These are phyloP conservation scores for Lacanobia oleracea DNA, from an alignment of 2,888 invertebrate genomes.

Conservation along the genomic window DNA sequence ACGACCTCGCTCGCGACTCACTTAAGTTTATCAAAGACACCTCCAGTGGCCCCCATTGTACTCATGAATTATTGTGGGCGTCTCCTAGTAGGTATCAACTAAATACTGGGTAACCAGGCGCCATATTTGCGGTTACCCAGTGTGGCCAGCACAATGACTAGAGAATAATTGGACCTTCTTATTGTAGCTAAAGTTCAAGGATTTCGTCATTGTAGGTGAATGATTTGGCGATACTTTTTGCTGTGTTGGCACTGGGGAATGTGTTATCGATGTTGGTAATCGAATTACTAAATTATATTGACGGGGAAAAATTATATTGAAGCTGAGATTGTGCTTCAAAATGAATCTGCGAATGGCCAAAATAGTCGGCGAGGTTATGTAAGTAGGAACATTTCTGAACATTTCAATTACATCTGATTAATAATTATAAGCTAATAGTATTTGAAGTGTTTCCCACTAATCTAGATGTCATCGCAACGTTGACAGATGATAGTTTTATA, in stretches of 20 bases:
- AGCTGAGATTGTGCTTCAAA: neutral
- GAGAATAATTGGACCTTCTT: constrained; percentile 70
- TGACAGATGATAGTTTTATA: neutral
- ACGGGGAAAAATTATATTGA: neutral
- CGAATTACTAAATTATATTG: neutral
- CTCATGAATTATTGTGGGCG: constrained; percentile 79
- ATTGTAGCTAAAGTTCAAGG: constrained; percentile 60
- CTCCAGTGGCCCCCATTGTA: constrained; percentile 78
- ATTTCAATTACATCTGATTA: neutral
- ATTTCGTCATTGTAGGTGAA: constrained; percentile 40
- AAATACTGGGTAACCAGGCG: constrained; percentile 71
- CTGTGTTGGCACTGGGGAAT: constrained; percentile 4
- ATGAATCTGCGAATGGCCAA: neutral
- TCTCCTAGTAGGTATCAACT: constrained; percentile 75
- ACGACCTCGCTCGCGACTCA: constrained; percentile 73
- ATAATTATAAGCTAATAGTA: neutral
- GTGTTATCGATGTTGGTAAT: constrained; percentile 7
- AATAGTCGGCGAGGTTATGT: neutral
- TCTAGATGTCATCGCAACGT: neutral
- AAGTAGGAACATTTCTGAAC: too few relatives aligned
- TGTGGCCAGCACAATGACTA: constrained; percentile 74
- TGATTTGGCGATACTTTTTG: constrained; percentile 46
- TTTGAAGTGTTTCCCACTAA: neutral
- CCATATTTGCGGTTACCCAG: constrained; percentile 71
- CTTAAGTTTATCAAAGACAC: constrained; percentile 75